Conservation (phyloP, 2,888 invertebrate species). For the Heliconius sara region DNA sequence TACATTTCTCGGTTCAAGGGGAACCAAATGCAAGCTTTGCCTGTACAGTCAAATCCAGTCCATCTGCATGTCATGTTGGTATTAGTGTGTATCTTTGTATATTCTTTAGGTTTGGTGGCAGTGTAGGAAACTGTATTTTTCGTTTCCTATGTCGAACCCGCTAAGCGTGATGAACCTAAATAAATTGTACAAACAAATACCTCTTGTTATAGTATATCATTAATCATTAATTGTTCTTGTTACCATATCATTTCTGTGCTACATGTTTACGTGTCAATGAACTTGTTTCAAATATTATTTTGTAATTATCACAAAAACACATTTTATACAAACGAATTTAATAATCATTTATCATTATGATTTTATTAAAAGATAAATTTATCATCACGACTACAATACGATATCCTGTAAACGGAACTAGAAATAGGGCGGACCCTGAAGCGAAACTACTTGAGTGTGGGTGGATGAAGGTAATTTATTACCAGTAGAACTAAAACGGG, state of each 20-base stretch:
- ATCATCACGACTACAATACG: constrained; percentile 6
- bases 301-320: not conserved
- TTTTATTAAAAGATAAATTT: not conserved
- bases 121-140: too few species aligned
- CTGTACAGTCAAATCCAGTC: too few species aligned
- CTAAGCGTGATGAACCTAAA: not conserved
- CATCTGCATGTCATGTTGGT: too few species aligned
- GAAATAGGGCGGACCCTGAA: constrained; percentile 33
- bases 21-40: too few species aligned
- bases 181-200: not conserved
- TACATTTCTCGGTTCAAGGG: too few species aligned
- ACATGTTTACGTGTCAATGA: constrained; percentile 2
- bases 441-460: constrained; percentile 44
- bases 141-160: too few species aligned
- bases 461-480: constrained; percentile 46
- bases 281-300: constrained; percentile 4
- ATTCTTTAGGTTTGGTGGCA: too few species aligned
- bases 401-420: constrained; percentile 36
- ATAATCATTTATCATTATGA: not conserved
- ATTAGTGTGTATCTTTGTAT: too few species aligned
- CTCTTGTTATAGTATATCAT: not conserved
- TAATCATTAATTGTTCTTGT: not conserved
- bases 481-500: constrained; percentile 45
- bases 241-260: not conserved
- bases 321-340: not conserved